A percentile compares a stretch with the other conserved stretches of the same genome.
These are phyloP conservation scores for Sesia bembeciformis DNA, from an alignment of 2,888 invertebrate species.

Conservation along the genomic window DNA sequence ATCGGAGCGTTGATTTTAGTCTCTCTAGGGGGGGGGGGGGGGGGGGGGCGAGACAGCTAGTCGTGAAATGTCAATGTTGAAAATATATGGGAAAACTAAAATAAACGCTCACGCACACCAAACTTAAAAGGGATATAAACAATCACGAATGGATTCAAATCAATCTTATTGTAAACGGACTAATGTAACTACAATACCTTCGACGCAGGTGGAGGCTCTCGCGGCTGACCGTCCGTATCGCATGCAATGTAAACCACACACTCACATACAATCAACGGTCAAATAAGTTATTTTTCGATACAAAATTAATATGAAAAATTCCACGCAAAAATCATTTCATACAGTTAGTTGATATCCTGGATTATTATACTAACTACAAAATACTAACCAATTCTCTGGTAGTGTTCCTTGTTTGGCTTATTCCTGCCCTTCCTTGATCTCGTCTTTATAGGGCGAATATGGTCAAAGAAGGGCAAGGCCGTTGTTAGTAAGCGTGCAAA, in stretches of 20 bases:
- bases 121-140: no score
- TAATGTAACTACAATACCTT: conserved; percentile 42
- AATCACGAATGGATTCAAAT: background rate
- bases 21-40: no score
- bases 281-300: no score
- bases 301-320: no score
- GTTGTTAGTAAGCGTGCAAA: conserved; percentile 39
- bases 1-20: no score
- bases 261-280: conserved; percentile 29
- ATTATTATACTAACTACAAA: conserved; percentile 3
- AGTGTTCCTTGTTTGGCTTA: conserved; percentile 58
- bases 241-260: conserved; percentile 61
- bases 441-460: conserved; percentile 22
- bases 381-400: conserved; percentile 74
- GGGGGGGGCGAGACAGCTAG: no score
- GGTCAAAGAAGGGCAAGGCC: background rate
- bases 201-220: conserved; percentile 62
- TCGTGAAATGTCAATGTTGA: no score
- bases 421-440: conserved; percentile 42
- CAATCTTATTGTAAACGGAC: background rate
- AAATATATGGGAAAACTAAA: no score
- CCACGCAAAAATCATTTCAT: no score
- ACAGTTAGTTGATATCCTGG: no score
- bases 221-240: conserved; percentile 63
- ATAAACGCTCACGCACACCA: no score